Conservation (phyloP, 2,797 vertebrate species). For the Rhinophrynus dorsalis region DNA sequence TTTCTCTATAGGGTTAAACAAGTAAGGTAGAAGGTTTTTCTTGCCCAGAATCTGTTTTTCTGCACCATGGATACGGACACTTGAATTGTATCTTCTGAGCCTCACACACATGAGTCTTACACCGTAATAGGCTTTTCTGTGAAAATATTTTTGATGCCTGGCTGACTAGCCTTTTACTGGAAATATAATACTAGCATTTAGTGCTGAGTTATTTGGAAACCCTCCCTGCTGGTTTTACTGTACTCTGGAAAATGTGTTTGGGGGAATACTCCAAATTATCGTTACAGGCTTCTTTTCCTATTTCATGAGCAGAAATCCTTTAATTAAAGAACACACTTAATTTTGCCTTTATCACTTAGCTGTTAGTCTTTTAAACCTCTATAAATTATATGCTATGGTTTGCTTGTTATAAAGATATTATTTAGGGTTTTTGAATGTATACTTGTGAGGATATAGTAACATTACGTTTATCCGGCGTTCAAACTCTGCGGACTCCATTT, state of each 20-base stretch:
- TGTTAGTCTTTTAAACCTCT: conserved; percentile 44
- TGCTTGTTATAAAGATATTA: conserved; percentile 26
- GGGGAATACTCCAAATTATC: conserved; percentile 70
- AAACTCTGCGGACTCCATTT: conserved; percentile 12
- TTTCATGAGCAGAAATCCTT: conserved; percentile 54
- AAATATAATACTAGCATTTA: conserved; percentile 62
- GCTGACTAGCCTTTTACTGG: conserved; percentile 50
- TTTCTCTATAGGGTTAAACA: too few relatives aligned
- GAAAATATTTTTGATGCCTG: conserved; percentile 55
- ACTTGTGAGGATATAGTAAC: conserved; percentile 6
- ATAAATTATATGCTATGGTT: conserved; percentile 36
- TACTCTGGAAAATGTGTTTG: conserved; percentile 56
- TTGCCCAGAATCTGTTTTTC: too few relatives aligned
- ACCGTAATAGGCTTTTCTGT: conserved; percentile 46
- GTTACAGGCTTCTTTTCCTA: conserved; percentile 58
- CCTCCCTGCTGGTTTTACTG: conserved; percentile 73
- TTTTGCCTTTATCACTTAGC: conserved; percentile 43
- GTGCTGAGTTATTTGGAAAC: conserved; percentile 69
- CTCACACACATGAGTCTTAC: conserved; percentile 11
- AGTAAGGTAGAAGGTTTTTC: too few relatives aligned
- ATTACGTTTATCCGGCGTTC: conserved; percentile 6
- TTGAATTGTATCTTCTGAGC: conserved; percentile 14
- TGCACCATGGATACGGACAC: not conserved
- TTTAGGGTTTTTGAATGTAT: conserved; percentile 28
- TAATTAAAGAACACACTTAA: conserved; percentile 54